Conservation (phyloP, 2,113 vertebrate genomes). For the Lophochroa leadbeateri region DNA sequence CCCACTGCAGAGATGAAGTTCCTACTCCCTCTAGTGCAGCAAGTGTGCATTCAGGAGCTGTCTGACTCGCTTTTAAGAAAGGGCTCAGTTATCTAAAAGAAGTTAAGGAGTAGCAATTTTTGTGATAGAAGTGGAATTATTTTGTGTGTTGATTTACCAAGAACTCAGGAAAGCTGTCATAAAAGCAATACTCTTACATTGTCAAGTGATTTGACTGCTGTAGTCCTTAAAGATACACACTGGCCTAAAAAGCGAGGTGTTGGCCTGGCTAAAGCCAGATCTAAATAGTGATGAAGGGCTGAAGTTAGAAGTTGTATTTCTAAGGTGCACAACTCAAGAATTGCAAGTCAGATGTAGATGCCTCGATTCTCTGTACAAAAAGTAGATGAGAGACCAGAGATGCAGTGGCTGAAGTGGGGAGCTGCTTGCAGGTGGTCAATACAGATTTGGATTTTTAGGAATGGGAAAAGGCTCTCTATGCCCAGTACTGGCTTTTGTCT, state of each 20-base stretch:
- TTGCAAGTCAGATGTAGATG: background rate
- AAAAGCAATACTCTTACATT: background rate
- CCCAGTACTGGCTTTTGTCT: background rate
- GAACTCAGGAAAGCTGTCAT: background rate
- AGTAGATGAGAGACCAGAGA: background rate
- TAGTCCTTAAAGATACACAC: background rate
- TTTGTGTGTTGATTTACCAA: background rate
- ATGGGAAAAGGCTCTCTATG: background rate
- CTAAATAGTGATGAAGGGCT: background rate
- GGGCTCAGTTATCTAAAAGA: background rate
- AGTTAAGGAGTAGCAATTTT: background rate
- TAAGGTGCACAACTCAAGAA: background rate
- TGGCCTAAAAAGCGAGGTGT: background rate
- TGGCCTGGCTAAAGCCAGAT: background rate
- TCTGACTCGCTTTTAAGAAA: background rate
- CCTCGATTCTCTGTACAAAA: background rate
- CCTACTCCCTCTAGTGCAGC: constrained; percentile 58
- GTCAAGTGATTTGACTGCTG: background rate
- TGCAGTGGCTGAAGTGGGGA: background rate
- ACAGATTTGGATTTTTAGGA: background rate
- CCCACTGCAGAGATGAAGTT: constrained; percentile 1
- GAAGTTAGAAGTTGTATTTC: background rate
- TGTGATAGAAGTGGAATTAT: background rate
- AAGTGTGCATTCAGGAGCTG: background rate
- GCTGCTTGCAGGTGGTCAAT: background rate